Evolutionary conservation across 2,113 vertebrate species (phyloP).

Genomic region (Neotoma lepida): DNA sequence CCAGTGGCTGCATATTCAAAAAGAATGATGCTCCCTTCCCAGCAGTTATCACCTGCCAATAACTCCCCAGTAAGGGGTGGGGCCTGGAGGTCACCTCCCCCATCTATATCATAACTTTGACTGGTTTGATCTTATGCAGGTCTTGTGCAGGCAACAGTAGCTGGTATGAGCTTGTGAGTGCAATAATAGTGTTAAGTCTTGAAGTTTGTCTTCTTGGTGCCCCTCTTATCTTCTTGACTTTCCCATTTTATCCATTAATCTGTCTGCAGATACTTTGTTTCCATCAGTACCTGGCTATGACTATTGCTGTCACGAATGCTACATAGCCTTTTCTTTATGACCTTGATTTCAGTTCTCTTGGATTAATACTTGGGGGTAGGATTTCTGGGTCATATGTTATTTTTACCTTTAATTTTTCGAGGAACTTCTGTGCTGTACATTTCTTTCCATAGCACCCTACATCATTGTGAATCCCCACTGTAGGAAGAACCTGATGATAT

Average conservation of each 20-base stretch:
- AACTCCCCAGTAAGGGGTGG: not conserved
- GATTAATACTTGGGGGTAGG: not conserved
- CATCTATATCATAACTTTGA: not conserved
- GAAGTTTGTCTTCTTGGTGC: not conserved
- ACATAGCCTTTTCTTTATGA: not conserved
- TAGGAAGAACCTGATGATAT: not conserved
- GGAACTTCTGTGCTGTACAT: not conserved
- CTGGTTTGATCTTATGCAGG: not conserved
- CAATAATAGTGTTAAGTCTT: not conserved
- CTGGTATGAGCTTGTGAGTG: not conserved
- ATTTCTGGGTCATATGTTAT: not conserved
- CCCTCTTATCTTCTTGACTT: not conserved
- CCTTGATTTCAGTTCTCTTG: not conserved
- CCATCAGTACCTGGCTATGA: not conserved
- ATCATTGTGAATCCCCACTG: not conserved
- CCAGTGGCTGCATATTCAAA: not conserved
- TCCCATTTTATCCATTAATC: not conserved
- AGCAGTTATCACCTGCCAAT: too few relatives aligned
- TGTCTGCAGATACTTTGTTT: not conserved
- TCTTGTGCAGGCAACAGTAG: not conserved
- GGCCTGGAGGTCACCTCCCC: not conserved
- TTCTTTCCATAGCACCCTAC: not conserved
- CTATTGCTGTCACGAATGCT: not conserved
- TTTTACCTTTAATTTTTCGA: not conserved
- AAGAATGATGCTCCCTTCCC: not conserved